Conservation (phyloP, 1,140 invertebrate species). For the Chionoecetes opilio region DNA sequence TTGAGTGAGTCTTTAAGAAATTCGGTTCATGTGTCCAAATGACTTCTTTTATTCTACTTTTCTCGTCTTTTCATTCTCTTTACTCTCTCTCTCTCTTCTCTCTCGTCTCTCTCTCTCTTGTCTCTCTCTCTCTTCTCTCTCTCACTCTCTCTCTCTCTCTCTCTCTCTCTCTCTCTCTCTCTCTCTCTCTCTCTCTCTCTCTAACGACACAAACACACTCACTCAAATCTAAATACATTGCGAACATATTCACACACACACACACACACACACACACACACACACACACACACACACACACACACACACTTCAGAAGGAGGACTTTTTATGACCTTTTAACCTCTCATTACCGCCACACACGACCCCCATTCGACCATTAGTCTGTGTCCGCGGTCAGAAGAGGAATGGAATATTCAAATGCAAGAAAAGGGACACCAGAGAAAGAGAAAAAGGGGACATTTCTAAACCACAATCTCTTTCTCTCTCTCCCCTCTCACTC, state of each 20-base stretch:
- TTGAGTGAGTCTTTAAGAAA: too few species aligned
- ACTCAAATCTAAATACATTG: too few species aligned
- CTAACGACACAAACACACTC: too few species aligned
- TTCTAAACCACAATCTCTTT: not conserved
- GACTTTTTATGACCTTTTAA: constrained; percentile 70
- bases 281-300: constrained; percentile 44
- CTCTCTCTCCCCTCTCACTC: not conserved
- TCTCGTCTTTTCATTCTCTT: too few species aligned
- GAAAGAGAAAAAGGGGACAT: not conserved
- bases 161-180: constrained; percentile 3
- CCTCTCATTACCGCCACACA: constrained; percentile 66
- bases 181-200: constrained; percentile 24
- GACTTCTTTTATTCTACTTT: too few species aligned
- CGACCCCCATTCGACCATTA: constrained; percentile 12
- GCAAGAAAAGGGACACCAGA: not conserved
- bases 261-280: not conserved
- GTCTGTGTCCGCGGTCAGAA: constrained; percentile 39
- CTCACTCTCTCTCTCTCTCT: not conserved
- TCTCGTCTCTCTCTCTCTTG: not conserved
- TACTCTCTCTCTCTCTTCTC: too few species aligned
- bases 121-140: not conserved
- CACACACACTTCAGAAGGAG: not conserved
- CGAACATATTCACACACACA: not conserved
- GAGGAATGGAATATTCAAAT: constrained; percentile 63
- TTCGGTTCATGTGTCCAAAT: too few species aligned